These are phyloP conservation scores for Neoniphon sammara DNA, from an alignment of 2,797 vertebrate species.

Conservation along the genomic window DNA sequence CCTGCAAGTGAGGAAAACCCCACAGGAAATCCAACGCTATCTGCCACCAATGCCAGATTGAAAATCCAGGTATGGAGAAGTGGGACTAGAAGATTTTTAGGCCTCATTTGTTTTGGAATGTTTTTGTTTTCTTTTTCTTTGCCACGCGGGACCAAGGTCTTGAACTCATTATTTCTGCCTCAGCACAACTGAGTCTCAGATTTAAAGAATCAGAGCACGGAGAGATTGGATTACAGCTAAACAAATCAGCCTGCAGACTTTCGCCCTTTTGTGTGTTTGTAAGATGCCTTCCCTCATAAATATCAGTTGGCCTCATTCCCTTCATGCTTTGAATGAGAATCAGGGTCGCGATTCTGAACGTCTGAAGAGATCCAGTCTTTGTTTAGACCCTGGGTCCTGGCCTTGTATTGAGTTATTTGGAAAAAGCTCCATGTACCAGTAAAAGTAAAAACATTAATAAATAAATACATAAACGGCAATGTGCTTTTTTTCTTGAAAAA, in stretches of 20 bases:
- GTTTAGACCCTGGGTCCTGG: conserved; percentile 23
- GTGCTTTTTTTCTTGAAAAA: conserved; percentile 36
- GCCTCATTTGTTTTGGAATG: conserved; percentile 31
- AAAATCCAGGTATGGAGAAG: conserved; percentile 7
- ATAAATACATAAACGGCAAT: too few relatives aligned
- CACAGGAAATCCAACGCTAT: neutral
- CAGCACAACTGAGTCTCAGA: neutral
- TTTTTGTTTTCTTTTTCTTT: conserved; percentile 13
- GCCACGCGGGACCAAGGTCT: neutral
- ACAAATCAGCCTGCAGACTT: conserved; percentile 15
- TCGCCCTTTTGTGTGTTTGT: neutral
- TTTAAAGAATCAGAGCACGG: conserved; percentile 1
- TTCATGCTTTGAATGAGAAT: conserved; percentile 12
- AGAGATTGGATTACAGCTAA: neutral
- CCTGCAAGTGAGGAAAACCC: conserved; percentile 4
- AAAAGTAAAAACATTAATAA: neutral
- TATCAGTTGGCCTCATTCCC: neutral
- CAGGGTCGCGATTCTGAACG: conserved; percentile 2
- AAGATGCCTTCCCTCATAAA: conserved; percentile 13
- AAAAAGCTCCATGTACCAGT: conserved; percentile 55
- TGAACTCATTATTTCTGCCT: neutral
- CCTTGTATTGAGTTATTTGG: neutral
- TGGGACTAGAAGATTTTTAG: neutral
- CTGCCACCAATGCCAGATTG: neutral
- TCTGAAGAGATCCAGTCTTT: neutral